phyloP scores from a whole-genome alignment of 2,113 vertebrate species.

The Onychostoma macrolepis region DNA sequence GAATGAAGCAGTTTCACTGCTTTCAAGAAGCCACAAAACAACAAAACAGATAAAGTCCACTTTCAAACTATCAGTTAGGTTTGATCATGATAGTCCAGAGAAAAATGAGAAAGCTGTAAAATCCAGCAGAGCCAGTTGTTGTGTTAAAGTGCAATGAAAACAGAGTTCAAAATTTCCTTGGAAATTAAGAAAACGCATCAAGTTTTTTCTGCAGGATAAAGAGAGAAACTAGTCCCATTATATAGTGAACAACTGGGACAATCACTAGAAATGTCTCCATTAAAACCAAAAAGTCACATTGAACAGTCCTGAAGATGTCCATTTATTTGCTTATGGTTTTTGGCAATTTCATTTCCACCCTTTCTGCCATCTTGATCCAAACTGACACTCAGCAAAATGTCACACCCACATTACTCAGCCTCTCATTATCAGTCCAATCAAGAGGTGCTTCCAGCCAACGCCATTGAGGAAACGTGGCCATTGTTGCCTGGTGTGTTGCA shows the following conservation, averaged over 20 bases:
- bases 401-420: slow-evolving; percentile 63
- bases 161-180: not conserved
- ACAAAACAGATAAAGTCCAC: not conserved
- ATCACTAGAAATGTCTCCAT: not conserved
- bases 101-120: not conserved
- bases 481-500: slow-evolving; percentile 74
- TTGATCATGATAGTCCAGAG: not conserved
- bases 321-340: not conserved
- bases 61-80: not conserved
- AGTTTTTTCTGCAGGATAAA: not conserved
- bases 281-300: not conserved
- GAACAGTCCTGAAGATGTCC: slow-evolving; percentile 21
- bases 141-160: not conserved
- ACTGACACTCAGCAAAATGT: slow-evolving; percentile 30
- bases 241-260: not conserved
- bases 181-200: not conserved
- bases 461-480: slow-evolving; percentile 69
- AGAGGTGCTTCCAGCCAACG: slow-evolving; percentile 66
- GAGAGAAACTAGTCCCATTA: slow-evolving; percentile 1
- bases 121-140: not conserved
- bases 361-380: slow-evolving; percentile 9
- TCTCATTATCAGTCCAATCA: slow-evolving; percentile 67
- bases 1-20: not conserved
- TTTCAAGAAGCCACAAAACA: not conserved
- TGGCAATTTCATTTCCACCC: not conserved